phyloP scores from a whole-genome alignment of 1,140 invertebrate genomes.

The Glomeris maerens region DNA sequence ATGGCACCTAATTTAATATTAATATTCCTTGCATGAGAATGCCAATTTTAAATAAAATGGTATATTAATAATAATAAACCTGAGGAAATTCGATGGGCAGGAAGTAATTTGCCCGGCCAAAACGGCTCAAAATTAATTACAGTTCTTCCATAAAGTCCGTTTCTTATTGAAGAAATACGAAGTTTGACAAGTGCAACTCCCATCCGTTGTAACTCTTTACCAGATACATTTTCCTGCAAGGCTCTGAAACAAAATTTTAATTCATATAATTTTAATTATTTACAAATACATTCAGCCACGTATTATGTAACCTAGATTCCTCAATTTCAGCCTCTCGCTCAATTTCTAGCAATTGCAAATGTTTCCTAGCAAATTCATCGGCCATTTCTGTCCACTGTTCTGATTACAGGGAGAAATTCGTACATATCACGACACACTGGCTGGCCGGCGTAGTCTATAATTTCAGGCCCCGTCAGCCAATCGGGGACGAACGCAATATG shows the following conservation, averaged over 20 bases:
- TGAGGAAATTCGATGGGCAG: constrained; percentile 33
- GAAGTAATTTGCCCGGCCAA: constrained; percentile 24
- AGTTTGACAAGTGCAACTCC: constrained; percentile 35
- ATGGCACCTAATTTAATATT: neutral
- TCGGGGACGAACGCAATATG: too few species aligned
- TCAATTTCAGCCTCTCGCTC: constrained; percentile 35
- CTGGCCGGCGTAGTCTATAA: too few species aligned
- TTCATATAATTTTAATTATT: neutral
- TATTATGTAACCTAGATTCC: constrained; percentile 28
- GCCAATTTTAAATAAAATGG: neutral
- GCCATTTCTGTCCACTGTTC: neutral
- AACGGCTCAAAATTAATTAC: constrained; percentile 29
- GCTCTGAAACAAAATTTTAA: constrained; percentile 20
- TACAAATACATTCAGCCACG: neutral
- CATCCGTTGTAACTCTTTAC: constrained; percentile 30
- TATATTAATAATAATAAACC: constrained; percentile 20
- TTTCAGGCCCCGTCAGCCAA: too few species aligned
- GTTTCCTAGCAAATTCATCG: constrained; percentile 29
- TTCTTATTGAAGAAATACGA: constrained; percentile 23
- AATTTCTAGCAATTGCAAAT: constrained; percentile 29
- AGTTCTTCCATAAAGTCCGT: constrained; percentile 34
- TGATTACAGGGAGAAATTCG: too few species aligned
- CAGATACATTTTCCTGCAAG: constrained; percentile 29
- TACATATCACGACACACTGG: too few species aligned
- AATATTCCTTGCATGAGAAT: constrained; percentile 8